These are phyloP conservation scores for Pseudomugil tenellus DNA, from an alignment of 2,797 vertebrate genomes.

Conservation along the genomic window DNA sequence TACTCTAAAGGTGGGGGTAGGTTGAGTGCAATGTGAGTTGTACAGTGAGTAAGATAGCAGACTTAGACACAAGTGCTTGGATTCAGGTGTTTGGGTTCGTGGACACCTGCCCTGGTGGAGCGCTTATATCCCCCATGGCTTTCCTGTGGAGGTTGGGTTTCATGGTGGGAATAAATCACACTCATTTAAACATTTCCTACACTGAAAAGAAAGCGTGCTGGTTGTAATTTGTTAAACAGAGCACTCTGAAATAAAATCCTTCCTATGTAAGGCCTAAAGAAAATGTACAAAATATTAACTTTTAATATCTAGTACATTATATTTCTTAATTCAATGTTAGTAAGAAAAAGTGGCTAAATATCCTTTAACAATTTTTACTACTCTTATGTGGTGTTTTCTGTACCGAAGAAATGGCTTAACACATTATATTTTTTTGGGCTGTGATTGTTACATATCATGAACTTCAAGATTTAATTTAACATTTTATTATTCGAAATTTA, in stretches of 20 bases:
- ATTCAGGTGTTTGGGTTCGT: slow-evolving; percentile 41
- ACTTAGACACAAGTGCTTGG: slow-evolving; percentile 30
- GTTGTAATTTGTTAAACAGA: neutral
- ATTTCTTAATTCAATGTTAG: too few relatives aligned
- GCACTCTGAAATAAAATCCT: neutral
- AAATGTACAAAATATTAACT: too few relatives aligned
- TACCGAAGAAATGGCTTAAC: neutral
- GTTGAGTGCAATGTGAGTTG: neutral
- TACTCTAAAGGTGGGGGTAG: slow-evolving; percentile 29
- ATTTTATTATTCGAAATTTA: neutral
- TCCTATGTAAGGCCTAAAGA: too few relatives aligned
- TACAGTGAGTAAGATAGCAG: slow-evolving; percentile 24
- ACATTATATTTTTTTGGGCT: neutral
- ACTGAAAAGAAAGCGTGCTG: neutral
- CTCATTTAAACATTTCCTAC: slow-evolving; percentile 7
- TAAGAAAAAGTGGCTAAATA: too few relatives aligned
- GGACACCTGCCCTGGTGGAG: slow-evolving; percentile 43
- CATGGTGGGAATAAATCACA: slow-evolving; percentile 1
- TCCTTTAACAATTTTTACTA: too few relatives aligned
- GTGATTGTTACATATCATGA: neutral
- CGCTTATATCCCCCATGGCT: slow-evolving; percentile 27
- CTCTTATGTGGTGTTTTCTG: neutral
- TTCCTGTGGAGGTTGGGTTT: slow-evolving; percentile 10
- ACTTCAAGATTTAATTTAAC: neutral
- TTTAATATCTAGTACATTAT: too few relatives aligned